These are phyloP conservation scores for Enteromius mattozi DNA, from an alignment of 2,797 vertebrate genomes.

Conservation along the genomic window DNA sequence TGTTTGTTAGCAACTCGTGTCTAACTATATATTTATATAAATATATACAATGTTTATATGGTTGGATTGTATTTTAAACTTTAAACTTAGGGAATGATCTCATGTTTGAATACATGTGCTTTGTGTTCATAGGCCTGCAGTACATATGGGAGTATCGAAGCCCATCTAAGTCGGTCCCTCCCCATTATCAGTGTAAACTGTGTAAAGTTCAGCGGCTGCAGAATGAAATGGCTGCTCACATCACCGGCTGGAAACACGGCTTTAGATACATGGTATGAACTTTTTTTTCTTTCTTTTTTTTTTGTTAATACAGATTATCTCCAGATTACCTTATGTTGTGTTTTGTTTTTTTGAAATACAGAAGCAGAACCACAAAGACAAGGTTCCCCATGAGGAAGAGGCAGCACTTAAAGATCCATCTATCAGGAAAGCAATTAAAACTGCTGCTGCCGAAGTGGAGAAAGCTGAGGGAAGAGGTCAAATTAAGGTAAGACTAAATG, in stretches of 20 bases:
- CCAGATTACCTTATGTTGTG: neutral
- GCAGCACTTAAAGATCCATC: conserved; percentile 70
- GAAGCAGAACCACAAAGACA: conserved; percentile 75
- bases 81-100: neutral
- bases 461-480: conserved; percentile 76
- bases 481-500: conserved; percentile 70
- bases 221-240: conserved; percentile 78
- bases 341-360: conserved; percentile 47
- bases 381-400: conserved; percentile 71
- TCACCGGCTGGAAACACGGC: conserved; percentile 81
- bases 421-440: conserved; percentile 73
- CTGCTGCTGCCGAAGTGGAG: conserved; percentile 73
- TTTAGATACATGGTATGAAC: conserved; percentile 78
- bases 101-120: conserved; percentile 2
- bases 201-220: conserved; percentile 76
- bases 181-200: conserved; percentile 83
- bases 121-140: conserved; percentile 75
- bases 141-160: conserved; percentile 85
- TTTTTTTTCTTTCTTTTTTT: neutral
- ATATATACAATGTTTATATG: no score
- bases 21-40: neutral
- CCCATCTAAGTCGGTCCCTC: conserved; percentile 78
- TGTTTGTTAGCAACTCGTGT: neutral
- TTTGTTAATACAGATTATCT: conserved; percentile 61
- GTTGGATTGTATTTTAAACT: neutral